Evolutionary conservation across 2,888 invertebrate genomes (phyloP).

Genomic region (Cantharis rustica): DNA sequence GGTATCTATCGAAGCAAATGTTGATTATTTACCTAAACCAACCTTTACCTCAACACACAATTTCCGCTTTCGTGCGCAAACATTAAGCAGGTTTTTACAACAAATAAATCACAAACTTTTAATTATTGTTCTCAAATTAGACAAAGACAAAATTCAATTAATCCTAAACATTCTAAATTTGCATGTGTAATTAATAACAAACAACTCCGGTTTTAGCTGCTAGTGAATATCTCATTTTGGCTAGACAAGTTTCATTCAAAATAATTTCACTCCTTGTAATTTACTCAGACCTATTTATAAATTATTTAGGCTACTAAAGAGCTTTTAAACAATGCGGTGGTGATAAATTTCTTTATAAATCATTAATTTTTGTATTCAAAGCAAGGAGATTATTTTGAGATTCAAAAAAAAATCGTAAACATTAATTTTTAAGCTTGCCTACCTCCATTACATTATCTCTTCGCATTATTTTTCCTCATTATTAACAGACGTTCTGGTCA

Average conservation of each 20-base stretch:
- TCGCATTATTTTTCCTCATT: conserved; percentile 43
- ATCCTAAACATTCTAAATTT: not conserved
- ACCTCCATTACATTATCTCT: conserved; percentile 47
- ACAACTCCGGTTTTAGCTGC: not conserved
- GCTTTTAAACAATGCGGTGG: not conserved
- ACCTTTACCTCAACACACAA: not conserved
- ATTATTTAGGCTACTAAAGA: not conserved
- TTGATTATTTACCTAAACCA: conserved; percentile 7
- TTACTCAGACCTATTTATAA: not conserved
- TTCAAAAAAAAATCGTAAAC: not conserved
- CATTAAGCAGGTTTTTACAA: not conserved
- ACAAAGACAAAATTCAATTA: not conserved
- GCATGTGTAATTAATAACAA: not conserved
- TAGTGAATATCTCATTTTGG: not conserved
- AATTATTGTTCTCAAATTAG: not conserved
- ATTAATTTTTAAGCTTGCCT: conserved; percentile 22
- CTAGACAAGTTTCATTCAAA: not conserved
- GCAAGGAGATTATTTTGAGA: not conserved
- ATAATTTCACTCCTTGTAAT: not conserved
- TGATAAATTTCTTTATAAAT: not conserved
- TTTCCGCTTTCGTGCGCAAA: not conserved
- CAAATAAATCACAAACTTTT: not conserved
- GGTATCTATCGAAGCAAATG: conserved; percentile 6
- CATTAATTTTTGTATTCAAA: not conserved
- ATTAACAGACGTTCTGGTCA: conserved; percentile 34